These are phyloP conservation scores for Eretmochelys imbricata DNA, from an alignment of 2,113 vertebrate genomes.

Conservation along the genomic window DNA sequence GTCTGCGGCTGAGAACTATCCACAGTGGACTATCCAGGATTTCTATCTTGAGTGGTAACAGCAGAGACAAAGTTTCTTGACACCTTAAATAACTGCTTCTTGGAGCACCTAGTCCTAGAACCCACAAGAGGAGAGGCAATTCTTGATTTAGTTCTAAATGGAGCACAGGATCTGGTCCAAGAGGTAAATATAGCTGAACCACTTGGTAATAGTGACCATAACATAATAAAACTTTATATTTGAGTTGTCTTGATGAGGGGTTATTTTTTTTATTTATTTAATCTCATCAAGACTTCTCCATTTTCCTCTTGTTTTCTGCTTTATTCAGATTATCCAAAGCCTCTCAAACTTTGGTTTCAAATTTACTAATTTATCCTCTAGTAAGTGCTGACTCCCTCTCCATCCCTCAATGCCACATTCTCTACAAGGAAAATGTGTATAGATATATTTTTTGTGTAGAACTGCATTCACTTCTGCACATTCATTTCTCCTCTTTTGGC, in stretches of 20 bases:
- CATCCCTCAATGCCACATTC: neutral
- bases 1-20: too few species aligned
- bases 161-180: too few species aligned
- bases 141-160: too few species aligned
- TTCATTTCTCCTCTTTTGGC: neutral
- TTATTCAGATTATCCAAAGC: neutral
- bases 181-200: too few species aligned
- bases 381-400: neutral
- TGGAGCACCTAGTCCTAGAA: too few species aligned
- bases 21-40: too few species aligned
- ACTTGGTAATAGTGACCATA: too few species aligned
- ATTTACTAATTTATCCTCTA: neutral
- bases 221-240: neutral
- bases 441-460: neutral
- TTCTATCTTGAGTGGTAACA: too few species aligned
- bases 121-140: too few species aligned
- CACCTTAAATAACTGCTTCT: too few species aligned
- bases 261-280: neutral
- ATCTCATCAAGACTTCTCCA: neutral
- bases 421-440: neutral
- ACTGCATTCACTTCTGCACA: neutral
- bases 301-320: neutral
- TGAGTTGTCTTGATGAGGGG: neutral
- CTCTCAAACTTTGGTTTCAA: neutral
- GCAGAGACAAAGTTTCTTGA: too few species aligned